Base-by-base conservation (phyloP, 2,888 invertebrate genomes). In the Prionchulus punctatus region DNA sequence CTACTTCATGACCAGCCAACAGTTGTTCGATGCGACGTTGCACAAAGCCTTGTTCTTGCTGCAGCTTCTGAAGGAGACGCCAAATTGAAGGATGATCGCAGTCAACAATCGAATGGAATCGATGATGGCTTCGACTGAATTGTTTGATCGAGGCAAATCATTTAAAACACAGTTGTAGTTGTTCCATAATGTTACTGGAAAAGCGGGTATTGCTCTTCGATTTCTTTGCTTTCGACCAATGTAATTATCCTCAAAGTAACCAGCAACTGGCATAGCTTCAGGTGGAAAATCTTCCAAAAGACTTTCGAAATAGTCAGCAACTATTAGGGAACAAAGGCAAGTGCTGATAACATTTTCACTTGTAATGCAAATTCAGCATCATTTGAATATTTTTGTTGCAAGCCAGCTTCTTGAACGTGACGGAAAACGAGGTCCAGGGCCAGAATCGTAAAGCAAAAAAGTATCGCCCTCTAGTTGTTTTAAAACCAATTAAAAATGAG, bases 51-150 rank as follows among this genome's bases (percentile, higher is more conserved):
- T 45, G 18, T 23, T 45, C n/a, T n/a, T n/a, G n/a, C n/a, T n/a
- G n/a, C 45, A 45, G 23, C 23, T 23, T 45, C 4, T 45, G 23
- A 12, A 45, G 45, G 18, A 45, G 45, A 45, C 45, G 23, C 45
- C 45, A 45, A 45, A 45, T 45, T 45, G 45, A n/a, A 7, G 45
- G 45, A 45, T 45, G 45, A 23, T 45, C 45, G 23, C 45, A 45
- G 23, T 23, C 12, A 23, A 45, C 12, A n/a, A 23, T 45, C 4
- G 45, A 23, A 23, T 45, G 45, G 23, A 45, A 45, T 7, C 12
- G 45, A 4, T 4, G 12, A 45, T 45, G 45, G 45, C 45, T 45
- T 45, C 45, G 23, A 45, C 45, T n/a, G 45, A 7, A 45, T 45
- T 45, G 45, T 45, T 45, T 45, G 45, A 45, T 45, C 23, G 12